Conservation (phyloP, 1,140 invertebrate species). For the Dendroctonus valens region DNA sequence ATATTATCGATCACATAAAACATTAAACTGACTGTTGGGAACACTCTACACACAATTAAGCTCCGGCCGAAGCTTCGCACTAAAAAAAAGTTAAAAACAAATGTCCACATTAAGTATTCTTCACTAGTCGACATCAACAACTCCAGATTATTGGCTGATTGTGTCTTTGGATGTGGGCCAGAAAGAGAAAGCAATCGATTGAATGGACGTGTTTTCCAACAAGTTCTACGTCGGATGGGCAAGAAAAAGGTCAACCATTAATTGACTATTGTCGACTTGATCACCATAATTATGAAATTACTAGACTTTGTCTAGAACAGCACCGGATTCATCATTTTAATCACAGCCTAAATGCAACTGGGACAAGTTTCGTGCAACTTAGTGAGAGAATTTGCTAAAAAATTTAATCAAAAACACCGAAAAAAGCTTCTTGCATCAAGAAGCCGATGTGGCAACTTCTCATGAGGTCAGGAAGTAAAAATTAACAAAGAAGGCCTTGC, state of each 20-base stretch:
- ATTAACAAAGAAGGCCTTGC: no score
- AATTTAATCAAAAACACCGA: no score
- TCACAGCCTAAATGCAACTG: no score
- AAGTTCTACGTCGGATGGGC: conserved; percentile 6
- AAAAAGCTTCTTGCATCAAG: no score
- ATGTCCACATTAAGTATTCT: conserved; percentile 11
- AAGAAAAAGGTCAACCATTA: conserved; percentile 25
- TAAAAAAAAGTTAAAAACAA: conserved; percentile 13
- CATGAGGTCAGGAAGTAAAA: no score
- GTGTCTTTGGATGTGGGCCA: background rate
- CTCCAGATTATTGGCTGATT: background rate
- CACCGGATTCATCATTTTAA: no score
- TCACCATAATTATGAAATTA: conserved; percentile 9
- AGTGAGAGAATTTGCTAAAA: no score
- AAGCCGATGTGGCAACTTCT: no score
- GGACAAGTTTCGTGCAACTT: no score
- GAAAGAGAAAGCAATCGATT: conserved; percentile 13
- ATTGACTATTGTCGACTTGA: conserved; percentile 19
- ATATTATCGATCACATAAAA: background rate
- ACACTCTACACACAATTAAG: conserved; percentile 1
- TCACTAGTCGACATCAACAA: background rate
- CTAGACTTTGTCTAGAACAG: background rate
- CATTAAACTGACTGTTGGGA: no score
- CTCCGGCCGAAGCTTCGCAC: background rate
- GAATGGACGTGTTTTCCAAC: background rate